These are phyloP conservation scores for Diplodus puntazzo DNA, from an alignment of 2,797 vertebrate species.

Conservation along the genomic window DNA sequence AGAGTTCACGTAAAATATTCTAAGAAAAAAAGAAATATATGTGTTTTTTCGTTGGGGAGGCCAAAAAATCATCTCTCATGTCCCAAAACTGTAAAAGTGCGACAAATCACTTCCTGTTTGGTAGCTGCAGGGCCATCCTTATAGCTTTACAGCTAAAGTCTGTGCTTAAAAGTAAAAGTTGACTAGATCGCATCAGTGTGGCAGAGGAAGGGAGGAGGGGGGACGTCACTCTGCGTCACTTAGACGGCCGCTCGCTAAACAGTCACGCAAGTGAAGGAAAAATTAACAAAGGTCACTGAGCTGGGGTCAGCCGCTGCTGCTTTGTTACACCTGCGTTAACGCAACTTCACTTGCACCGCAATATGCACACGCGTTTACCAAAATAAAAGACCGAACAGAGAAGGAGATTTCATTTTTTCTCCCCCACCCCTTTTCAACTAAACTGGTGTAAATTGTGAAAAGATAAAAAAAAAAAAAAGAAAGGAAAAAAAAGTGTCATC, in stretches of 20 bases:
- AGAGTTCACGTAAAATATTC: slow-evolving; percentile 2
- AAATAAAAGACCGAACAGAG: not conserved
- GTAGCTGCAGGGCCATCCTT: not conserved
- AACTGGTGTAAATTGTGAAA: not conserved
- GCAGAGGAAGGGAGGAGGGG: not conserved
- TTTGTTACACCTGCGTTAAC: slow-evolving; percentile 30
- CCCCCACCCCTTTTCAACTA: not conserved
- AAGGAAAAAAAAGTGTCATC: slow-evolving; percentile 35
- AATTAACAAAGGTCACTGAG: slow-evolving; percentile 70
- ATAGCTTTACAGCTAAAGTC: not conserved
- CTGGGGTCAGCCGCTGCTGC: slow-evolving; percentile 27
- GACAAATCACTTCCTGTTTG: not conserved
- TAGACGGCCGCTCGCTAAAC: slow-evolving; percentile 50
- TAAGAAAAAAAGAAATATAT: not conserved
- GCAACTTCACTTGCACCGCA: slow-evolving; percentile 11
- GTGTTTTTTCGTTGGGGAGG: not conserved
- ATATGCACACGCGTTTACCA: not conserved
- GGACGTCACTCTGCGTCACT: slow-evolving; percentile 65
- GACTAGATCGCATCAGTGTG: slow-evolving; percentile 32
- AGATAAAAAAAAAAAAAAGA: no score
- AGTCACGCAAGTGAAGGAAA: slow-evolving; percentile 60
- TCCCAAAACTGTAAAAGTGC: not conserved
- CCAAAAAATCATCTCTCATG: not conserved
- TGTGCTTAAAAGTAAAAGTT: no score
- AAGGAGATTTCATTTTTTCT: not conserved